A percentile compares a stretch with the other conserved stretches of the same genome.
Evolutionary conservation across 2,797 vertebrate species (phyloP).

Genomic region (Semaprochilodus insignis): DNA sequence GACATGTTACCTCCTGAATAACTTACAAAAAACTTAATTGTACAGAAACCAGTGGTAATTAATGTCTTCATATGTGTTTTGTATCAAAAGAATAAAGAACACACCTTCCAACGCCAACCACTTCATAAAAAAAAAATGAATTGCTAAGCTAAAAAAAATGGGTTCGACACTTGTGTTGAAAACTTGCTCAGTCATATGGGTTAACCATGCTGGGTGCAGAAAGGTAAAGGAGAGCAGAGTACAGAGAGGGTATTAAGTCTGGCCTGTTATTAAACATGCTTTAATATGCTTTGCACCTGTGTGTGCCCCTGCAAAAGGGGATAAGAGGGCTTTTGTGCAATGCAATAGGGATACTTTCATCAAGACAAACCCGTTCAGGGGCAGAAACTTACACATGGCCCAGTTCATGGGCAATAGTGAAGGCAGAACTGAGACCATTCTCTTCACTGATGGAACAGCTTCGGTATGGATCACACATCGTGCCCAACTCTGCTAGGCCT

Average conservation of each 20-base stretch:
- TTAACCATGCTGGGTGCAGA: constrained; percentile 48
- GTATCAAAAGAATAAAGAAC: background rate
- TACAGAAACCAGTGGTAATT: no score
- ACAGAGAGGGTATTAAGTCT: constrained; percentile 66
- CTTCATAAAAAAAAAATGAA: background rate
- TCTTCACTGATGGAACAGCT: constrained; percentile 98
- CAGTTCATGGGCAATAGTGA: constrained; percentile 96
- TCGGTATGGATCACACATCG: constrained; percentile 92
- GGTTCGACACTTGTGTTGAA: background rate
- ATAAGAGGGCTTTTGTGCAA: constrained; percentile 47
- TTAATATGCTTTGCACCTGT: constrained; percentile 81
- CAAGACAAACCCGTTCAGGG: constrained; percentile 48
- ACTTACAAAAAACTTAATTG: no score
- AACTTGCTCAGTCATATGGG: constrained; percentile 45
- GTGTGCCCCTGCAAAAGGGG: constrained; percentile 56
- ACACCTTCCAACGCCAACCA: background rate
- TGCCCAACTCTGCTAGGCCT: constrained; percentile 96
- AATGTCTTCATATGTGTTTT: no score
- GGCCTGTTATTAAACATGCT: constrained; percentile 76
- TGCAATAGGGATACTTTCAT: constrained; percentile 29
- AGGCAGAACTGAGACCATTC: constrained; percentile 95
- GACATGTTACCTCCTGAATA: no score
- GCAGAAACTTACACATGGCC: constrained; percentile 93
- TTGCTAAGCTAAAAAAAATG: background rate
- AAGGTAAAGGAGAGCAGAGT: constrained; percentile 40